Conservation (phyloP, 2,113 vertebrate genomes). For the Typhlomys cinereus region DNA sequence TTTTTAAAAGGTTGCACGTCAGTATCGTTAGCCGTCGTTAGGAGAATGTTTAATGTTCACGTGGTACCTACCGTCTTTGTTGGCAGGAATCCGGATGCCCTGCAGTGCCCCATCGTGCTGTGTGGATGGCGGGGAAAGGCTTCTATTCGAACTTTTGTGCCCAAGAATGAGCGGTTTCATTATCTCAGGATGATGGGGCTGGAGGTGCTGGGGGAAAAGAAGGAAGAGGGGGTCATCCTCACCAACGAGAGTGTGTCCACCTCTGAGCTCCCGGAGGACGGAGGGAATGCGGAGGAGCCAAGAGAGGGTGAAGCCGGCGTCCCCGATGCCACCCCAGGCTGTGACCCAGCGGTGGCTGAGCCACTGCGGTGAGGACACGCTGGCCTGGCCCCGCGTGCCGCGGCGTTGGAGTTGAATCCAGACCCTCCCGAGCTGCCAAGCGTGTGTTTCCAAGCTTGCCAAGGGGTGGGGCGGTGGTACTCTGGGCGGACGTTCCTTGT, state of each 20-base stretch:
- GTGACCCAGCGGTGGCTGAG: rapidly evolving
- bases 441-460: background rate
- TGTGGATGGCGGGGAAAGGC: conserved; percentile 98
- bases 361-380: background rate
- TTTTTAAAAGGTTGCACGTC: rapidly evolving
- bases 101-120: conserved; percentile 95
- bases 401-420: background rate
- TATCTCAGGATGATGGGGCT: conserved; percentile 98
- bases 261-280: conserved; percentile 58
- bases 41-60: background rate
- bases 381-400: background rate
- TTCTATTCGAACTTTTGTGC: conserved; percentile 96
- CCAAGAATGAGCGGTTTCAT: conserved; percentile 95
- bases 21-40: rapidly evolving
- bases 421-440: background rate
- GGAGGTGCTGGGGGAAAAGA: conserved; percentile 91
- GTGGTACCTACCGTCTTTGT: background rate
- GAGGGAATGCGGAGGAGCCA: conserved; percentile 32
- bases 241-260: background rate
- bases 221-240: conserved; percentile 68
- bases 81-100: conserved; percentile 87
- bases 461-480: background rate
- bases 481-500: background rate
- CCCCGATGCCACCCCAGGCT: rapidly evolving
- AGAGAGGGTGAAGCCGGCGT: conserved; percentile 42